A percentile compares a stretch with the other conserved stretches of the same genome.
These are phyloP conservation scores for Gymnothorax javanicus DNA, from an alignment of 2,797 vertebrate species.

Conservation along the genomic window DNA sequence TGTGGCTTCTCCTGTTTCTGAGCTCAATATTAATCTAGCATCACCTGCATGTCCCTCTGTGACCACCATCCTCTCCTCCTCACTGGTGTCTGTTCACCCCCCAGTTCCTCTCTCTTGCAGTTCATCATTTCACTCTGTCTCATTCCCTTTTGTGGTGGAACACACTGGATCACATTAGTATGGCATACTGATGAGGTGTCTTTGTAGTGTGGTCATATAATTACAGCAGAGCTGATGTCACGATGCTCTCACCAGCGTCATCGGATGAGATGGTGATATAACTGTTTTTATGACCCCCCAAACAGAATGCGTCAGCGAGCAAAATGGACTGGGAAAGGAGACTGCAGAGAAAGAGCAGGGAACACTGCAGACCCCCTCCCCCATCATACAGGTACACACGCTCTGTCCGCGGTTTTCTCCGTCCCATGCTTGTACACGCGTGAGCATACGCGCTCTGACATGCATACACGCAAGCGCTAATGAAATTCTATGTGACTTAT, in stretches of 20 bases:
- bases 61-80: not conserved
- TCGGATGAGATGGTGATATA: slow-evolving; percentile 6
- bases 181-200: not conserved
- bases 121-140: not conserved
- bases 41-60: not conserved
- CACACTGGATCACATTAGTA: not conserved
- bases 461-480: not conserved
- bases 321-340: slow-evolving; percentile 26
- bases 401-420: not conserved
- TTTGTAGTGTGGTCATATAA: slow-evolving; percentile 8
- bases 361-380: slow-evolving; percentile 23
- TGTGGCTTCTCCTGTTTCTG: not conserved
- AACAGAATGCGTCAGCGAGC: slow-evolving; percentile 33
- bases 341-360: slow-evolving; percentile 26
- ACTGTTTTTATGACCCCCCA: slow-evolving; percentile 14
- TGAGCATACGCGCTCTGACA: not conserved
- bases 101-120: not conserved
- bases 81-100: not conserved
- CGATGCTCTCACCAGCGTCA: not conserved
- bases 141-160: not conserved
- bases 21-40: not conserved
- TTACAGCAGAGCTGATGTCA: slow-evolving; percentile 11
- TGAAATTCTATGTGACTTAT: not conserved
- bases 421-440: not conserved
- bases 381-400: slow-evolving; percentile 21